Percentiles rank a stretch among this genome's conserved stretches.
Evolutionary conservation across 1,140 invertebrate species (phyloP).

Genomic region (Gryllus bimaculatus): DNA sequence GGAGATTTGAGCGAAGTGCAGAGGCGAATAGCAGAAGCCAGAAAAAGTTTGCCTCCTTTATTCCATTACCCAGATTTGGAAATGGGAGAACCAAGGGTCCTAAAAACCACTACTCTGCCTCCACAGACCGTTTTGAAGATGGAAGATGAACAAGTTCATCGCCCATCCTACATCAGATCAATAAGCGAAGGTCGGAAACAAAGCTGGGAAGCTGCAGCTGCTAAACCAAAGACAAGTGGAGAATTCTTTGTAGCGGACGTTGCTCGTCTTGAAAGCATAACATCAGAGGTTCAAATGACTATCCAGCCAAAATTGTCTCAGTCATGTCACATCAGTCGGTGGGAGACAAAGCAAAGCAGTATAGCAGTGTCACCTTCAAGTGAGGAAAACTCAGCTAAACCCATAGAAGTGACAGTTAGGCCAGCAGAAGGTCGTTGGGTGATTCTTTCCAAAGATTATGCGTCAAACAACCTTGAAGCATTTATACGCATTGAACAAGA

Average conservation of each 20-base stretch:
- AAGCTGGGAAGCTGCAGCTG: not conserved
- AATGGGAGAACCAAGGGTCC: not conserved
- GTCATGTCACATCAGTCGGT: not conserved
- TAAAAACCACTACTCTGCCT: not conserved
- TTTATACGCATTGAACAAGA: not conserved
- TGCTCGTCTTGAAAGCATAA: conserved; percentile 14
- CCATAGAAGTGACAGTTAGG: too few species aligned
- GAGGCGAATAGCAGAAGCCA: not conserved
- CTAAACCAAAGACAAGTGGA: not conserved
- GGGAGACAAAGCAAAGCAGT: not conserved
- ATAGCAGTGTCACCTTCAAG: not conserved
- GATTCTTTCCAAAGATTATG: not conserved
- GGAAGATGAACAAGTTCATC: not conserved
- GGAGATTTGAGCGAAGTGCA: not conserved
- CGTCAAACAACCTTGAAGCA: not conserved
- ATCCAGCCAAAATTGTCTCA: not conserved
- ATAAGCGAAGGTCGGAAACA: not conserved
- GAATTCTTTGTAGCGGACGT: conserved; percentile 30
- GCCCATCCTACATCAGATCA: not conserved
- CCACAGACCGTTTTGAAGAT: not conserved
- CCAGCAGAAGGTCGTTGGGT: not conserved
- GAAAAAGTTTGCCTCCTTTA: not conserved
- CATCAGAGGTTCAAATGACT: conserved; percentile 3
- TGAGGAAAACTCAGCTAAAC: not conserved
- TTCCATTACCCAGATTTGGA: not conserved